Conservation (phyloP, 2,113 vertebrate genomes). For the Carassius gibelio region DNA sequence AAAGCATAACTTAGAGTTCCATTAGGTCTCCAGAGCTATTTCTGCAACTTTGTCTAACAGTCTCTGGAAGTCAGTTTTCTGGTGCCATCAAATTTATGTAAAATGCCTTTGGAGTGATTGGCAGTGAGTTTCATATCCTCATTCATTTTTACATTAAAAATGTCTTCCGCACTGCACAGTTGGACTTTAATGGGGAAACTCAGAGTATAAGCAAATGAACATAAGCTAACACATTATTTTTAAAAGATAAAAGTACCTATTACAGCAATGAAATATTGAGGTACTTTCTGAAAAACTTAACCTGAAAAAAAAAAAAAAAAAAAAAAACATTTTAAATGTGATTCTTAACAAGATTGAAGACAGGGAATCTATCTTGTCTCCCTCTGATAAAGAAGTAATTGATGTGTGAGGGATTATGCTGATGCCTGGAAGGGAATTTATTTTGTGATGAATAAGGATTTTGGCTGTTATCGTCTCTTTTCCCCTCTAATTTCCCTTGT, state of each 20-base stretch:
- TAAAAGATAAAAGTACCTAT: conserved; percentile 19
- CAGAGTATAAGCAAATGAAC: neutral
- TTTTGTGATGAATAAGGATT: conserved; percentile 41
- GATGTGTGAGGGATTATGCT: conserved; percentile 43
- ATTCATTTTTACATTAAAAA: neutral
- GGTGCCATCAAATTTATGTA: neutral
- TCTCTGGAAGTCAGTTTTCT: neutral
- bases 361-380: conserved; percentile 21
- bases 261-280: neutral
- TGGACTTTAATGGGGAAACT: neutral
- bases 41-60: neutral
- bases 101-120: conserved; percentile 2
- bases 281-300: neutral
- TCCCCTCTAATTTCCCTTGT: conserved; percentile 16
- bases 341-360: conserved; percentile 37
- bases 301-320: neutral
- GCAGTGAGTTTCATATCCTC: neutral
- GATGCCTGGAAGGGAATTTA: conserved; percentile 37
- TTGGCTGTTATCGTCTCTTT: conserved; percentile 33
- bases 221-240: conserved; percentile 10
- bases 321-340: conserved; percentile 12
- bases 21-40: conserved; percentile 12
- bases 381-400: conserved; percentile 44
- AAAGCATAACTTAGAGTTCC: neutral
- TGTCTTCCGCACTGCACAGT: neutral